Evolutionary conservation across 2,888 invertebrate genomes (phyloP), one percentile per base, ranked within the genome.

Genomic region (Apeira syringaria): DNA sequence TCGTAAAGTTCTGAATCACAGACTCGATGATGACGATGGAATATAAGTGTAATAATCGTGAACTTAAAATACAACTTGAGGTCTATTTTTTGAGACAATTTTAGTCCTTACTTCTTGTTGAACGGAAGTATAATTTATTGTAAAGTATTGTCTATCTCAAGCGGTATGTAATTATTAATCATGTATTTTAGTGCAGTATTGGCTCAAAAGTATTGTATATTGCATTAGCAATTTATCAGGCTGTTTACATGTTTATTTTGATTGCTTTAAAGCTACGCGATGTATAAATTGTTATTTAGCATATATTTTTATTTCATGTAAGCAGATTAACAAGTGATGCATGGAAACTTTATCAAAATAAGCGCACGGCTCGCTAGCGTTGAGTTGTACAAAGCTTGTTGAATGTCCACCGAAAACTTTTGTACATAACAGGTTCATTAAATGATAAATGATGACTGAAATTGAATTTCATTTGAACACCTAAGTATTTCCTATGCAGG

Each of bases 361-460:
- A 45, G 64, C 63, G 66, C 69, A 65, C 64, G 57, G 55, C 37
- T 53, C 52, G 68, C 72, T 62, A 64, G 72, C 67, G 61, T 59
- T 37, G 43, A 39, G 52, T 48, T 57, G 59, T 48, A 53, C 20
- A 52, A 47, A 59, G 71, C 74, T 74, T 74, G 73, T 74, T 78
- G 73, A 80, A 77, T 79, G 72, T 86, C 88, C 88, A 87, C 88
- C 87, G 87, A 86, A 71, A 74, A 68, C 64, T 80, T 83, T 84
- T 86, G 82, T 86, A 86, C 78, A 83, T 84, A 85, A 84, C 71
- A 59, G 74, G 79, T 74, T 83, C 80, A 86, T 84, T 86, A 83
- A 56, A 80, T 64, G 65, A 76, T 74, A 9, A 78, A 84, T 82
- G 79, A 87, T 80, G 85, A 88, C 75, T 76, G 74, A 74, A 25